Conservation (phyloP, 2,888 invertebrate species). For the Stenodera caucasica region DNA sequence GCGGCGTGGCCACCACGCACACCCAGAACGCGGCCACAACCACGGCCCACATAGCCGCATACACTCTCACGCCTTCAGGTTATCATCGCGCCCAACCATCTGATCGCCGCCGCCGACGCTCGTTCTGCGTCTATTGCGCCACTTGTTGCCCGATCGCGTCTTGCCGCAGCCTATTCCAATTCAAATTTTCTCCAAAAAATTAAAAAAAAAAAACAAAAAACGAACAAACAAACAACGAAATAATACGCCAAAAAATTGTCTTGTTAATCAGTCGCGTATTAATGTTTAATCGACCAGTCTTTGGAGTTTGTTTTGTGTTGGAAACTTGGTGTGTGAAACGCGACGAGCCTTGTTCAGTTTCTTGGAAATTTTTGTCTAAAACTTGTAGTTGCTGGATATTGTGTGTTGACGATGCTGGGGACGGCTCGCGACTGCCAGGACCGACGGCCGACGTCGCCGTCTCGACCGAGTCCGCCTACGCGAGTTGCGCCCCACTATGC, state of each 20-base stretch:
- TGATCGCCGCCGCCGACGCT: conserved; percentile 33
- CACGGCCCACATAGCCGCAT: conserved; percentile 53
- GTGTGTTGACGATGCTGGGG: conserved; percentile 43
- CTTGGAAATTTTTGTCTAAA: neutral
- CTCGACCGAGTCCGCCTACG: conserved; percentile 49
- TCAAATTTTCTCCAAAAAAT: too few species aligned
- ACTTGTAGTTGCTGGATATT: conserved; percentile 10
- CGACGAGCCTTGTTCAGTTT: neutral
- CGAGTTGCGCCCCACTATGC: conserved; percentile 37
- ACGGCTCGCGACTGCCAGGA: conserved; percentile 57
- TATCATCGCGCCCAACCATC: conserved; percentile 50
- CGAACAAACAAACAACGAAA: too few species aligned
- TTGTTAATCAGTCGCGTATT: neutral
- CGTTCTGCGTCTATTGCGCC: conserved; percentile 40
- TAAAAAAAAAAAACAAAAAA: too few species aligned
- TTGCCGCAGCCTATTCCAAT: neutral
- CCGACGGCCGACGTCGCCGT: conserved; percentile 53
- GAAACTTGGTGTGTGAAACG: neutral
- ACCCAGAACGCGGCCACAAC: conserved; percentile 52
- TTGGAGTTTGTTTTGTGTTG: too few species aligned
- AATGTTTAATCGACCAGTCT: neutral
- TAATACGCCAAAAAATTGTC: neutral
- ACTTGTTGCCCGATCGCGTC: conserved; percentile 46
- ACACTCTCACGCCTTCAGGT: conserved; percentile 48
- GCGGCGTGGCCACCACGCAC: conserved; percentile 55